phyloP scores from a whole-genome alignment of 2,797 vertebrate genomes.

The Phaenicophaeus curvirostris region DNA sequence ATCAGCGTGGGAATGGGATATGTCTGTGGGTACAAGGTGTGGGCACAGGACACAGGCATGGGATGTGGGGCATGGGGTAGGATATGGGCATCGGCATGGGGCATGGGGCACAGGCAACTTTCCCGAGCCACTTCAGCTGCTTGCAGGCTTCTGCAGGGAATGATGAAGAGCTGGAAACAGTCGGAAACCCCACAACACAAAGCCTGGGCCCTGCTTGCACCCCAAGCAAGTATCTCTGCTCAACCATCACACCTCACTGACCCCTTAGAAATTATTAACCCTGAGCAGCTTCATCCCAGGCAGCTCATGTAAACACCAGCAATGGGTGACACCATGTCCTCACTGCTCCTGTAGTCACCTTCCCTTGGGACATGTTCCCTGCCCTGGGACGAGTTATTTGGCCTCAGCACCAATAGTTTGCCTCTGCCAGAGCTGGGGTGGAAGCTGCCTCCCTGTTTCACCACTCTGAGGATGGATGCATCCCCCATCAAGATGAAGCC shows the following conservation, averaged over 20 bases:
- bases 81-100: too few species aligned
- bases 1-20: not conserved
- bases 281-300: accelerated
- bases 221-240: not conserved
- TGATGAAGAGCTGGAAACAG: not conserved
- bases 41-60: not conserved
- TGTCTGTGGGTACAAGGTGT: not conserved
- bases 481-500: not conserved
- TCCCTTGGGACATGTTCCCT: accelerated
- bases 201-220: not conserved
- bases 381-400: accelerated
- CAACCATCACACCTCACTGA: not conserved
- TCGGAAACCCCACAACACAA: not conserved
- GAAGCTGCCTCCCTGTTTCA: not conserved
- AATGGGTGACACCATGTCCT: accelerated
- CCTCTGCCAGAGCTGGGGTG: not conserved
- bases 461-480: not conserved
- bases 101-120: accelerated
- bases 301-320: not conserved
- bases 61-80: not conserved
- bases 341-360: not conserved
- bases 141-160: not conserved
- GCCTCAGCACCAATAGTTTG: not conserved
- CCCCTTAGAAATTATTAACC: not conserved
- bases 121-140: not conserved